These are phyloP conservation scores for Tipula confusa DNA, from an alignment of 2,888 invertebrate species.

Conservation along the genomic window DNA sequence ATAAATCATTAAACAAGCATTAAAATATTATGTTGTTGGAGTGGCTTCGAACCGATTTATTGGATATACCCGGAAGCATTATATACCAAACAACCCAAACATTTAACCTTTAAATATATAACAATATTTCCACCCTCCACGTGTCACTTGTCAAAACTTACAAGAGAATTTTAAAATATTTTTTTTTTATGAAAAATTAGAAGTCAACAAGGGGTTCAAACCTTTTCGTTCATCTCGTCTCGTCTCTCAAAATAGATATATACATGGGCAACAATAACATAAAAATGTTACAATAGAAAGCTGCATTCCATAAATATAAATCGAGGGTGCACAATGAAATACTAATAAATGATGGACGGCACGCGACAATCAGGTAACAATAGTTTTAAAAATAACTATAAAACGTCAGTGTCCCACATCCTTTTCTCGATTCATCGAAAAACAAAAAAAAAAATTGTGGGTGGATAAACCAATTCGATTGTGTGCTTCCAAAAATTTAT, in stretches of 20 bases:
- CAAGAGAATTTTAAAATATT: background rate
- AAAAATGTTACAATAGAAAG: background rate
- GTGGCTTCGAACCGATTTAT: background rate
- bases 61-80: background rate
- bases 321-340: background rate
- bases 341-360: background rate
- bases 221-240: background rate
- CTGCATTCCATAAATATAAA: background rate
- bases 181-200: background rate
- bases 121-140: background rate
- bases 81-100: background rate
- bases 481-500: background rate
- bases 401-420: background rate
- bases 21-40: background rate
- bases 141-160: background rate
- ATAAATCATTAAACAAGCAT: slow-evolving; percentile 3
- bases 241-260: background rate
- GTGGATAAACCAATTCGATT: background rate
- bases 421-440: too few relatives aligned
- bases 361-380: slow-evolving; percentile 9
- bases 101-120: background rate
- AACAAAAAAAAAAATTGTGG: background rate
- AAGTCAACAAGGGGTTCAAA: background rate
- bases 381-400: background rate
- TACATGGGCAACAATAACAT: too few relatives aligned